Base-by-base conservation (phyloP, 2,113 vertebrate genomes). In the Corythoichthys haematopterus region DNA sequence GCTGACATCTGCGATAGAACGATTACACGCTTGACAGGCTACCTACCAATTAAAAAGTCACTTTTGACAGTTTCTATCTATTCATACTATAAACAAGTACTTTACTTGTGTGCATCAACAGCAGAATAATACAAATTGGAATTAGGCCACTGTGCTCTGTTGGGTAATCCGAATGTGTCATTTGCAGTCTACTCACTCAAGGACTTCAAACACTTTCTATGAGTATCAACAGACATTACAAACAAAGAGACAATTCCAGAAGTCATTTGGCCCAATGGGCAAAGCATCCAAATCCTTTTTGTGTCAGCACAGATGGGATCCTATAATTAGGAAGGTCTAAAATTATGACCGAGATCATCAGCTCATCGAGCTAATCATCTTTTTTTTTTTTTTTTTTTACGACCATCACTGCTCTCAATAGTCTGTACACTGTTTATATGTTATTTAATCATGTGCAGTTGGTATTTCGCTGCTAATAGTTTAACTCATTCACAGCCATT, bases 251-350 rank as follows among this genome's bases (percentile, higher is more conserved):
- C 43, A 12, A 62, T 13, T 62, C 5, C 10, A 12, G 12, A 14
- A 36, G 15, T 76, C 15, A 20, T 47, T 73, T 16, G 45, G 71
- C 64, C 70, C 36, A 38, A 67, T 68, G 64, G 48, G 64, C 48
- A 61, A 71, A 78, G 63, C 65, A 70, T 78, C 79, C 72, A 76
- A 80, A 69, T 86, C 77, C 71, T 70, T 11, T 68, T 60, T 68
- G 80, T 78, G 75, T 73, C 63, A 82, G 72, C 67, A 65, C 76
- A 74, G 75, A 77, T 79, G 72, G 68, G 37, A 40, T 52, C 46
- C 69, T 84, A 78, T 75, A 74, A 77, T 80, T 71, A 76, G 61
- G 59, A 14, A 61, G 52, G 10, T 72, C 77, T 79, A 83, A 75
- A 76, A 81, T 80, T 70, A 83, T 66, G 6, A 15, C 40, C 1